Evolutionary conservation across 2,113 vertebrate species (phyloP).

Genomic region (Poeciliopsis turrubarensis): DNA sequence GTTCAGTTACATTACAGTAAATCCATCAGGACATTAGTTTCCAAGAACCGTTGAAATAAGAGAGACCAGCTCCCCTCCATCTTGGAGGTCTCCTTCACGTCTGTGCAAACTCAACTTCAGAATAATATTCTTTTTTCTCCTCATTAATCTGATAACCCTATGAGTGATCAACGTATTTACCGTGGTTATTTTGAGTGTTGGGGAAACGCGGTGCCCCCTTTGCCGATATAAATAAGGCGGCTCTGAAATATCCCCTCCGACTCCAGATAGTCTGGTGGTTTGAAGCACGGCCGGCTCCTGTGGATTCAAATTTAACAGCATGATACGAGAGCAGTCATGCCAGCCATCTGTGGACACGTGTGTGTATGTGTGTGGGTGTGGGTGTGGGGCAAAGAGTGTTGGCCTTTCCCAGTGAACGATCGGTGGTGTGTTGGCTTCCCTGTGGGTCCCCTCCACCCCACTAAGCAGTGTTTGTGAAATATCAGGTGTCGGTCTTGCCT

Average conservation of each 20-base stretch:
- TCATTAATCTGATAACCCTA: slow-evolving; percentile 74
- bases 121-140: slow-evolving; percentile 43
- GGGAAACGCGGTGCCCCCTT: slow-evolving; percentile 73
- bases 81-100: not conserved
- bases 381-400: too few relatives aligned
- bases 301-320: slow-evolving; percentile 92
- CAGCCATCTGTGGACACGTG: slow-evolving; percentile 82
- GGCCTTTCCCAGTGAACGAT: slow-evolving; percentile 76
- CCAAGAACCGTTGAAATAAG: slow-evolving; percentile 34
- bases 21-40: slow-evolving; percentile 36
- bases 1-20: slow-evolving; percentile 65
- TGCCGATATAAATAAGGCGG: slow-evolving; percentile 93
- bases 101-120: slow-evolving; percentile 28
- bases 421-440: slow-evolving; percentile 76
- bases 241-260: slow-evolving; percentile 93
- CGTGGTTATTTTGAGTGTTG: slow-evolving; percentile 84
- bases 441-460: slow-evolving; percentile 56
- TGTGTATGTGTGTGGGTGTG: slow-evolving; percentile 7
- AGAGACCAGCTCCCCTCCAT: slow-evolving; percentile 2
- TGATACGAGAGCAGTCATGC: slow-evolving; percentile 90
- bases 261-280: slow-evolving; percentile 95
- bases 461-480: slow-evolving; percentile 78
- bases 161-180: slow-evolving; percentile 79
- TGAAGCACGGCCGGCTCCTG: slow-evolving; percentile 83
- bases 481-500: slow-evolving; percentile 76